Evolutionary conservation across 2,113 vertebrate genomes (phyloP), one percentile per base, ranked within the genome.

Genomic region (Cyprinodon variegatus): DNA sequence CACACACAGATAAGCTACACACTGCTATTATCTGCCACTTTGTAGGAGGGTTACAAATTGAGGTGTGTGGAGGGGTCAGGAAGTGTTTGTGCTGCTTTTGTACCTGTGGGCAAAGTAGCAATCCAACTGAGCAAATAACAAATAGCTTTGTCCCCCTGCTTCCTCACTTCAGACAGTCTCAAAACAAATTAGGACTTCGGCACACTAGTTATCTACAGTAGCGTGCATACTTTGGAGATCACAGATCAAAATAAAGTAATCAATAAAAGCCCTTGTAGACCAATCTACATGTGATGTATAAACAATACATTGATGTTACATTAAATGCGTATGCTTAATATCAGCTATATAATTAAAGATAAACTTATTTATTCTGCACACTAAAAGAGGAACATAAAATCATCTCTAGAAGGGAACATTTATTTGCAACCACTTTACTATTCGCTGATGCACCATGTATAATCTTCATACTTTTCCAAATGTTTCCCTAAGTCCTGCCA

Each of bases 11-110:
- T 53, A 14, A 38, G 57, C 15, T 59, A 39, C 45, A 14, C 61
- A 46, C 17, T 12, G 68, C 82, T 82, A 74, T 63, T 84, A 80
- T 83, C 69, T 62, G 67, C 77, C 69, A 79, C 61, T 85, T 88
- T 82, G 75, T 65, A 63, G 74, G 70, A 68, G 64, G 68, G 72
- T 81, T 77, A 86, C 86, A 90, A 84, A 91, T 89, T 82, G 89
- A 83, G 81, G 83, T 83, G 81, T 77, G 72, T 65, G 60, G 72
- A 62, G 65, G 64, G 84, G 86, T 90, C 87, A 86, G 79, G 67
- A 29, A 74, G 61, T 68, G 79, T 48, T 78, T 36, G 40, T 40
- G 77, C 74, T 79, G 75, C 75, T 74, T 48, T 78, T 66, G 69
- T 82, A 65, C 82, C 70, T 62, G 66, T 74, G 69, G 66, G 57